These are phyloP conservation scores for Chelonus formosanus DNA, from an alignment of 2,888 invertebrate genomes.

Conservation along the genomic window DNA sequence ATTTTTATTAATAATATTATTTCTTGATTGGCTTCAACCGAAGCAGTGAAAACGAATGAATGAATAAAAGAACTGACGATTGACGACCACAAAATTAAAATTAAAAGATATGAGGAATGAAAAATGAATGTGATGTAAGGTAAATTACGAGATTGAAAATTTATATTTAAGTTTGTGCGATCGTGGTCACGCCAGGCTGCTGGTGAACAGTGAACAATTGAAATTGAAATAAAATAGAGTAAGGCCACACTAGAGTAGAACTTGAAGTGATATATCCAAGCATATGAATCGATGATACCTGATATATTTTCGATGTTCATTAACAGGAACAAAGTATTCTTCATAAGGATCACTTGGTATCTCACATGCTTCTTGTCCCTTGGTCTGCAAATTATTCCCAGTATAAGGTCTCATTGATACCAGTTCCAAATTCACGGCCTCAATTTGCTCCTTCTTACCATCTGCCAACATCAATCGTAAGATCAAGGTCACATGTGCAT, in stretches of 20 bases:
- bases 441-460: slow-evolving; percentile 66
- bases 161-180: too few relatives aligned
- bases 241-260: slow-evolving; percentile 5
- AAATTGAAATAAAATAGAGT: slow-evolving; percentile 14
- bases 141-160: too few relatives aligned
- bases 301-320: slow-evolving; percentile 85
- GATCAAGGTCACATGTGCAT: slow-evolving; percentile 34
- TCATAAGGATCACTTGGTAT: slow-evolving; percentile 77
- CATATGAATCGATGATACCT: slow-evolving; percentile 67
- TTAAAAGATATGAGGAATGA: too few relatives aligned
- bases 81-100: too few relatives aligned
- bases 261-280: too few relatives aligned
- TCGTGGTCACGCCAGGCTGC: too few relatives aligned
- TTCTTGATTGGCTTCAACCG: background rate
- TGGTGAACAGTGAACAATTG: background rate
- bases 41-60: background rate
- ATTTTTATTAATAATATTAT: background rate
- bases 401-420: slow-evolving; percentile 76
- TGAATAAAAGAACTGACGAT: too few relatives aligned
- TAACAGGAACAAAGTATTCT: slow-evolving; percentile 86
- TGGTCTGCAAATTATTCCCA: slow-evolving; percentile 67
- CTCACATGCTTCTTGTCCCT: slow-evolving; percentile 63
- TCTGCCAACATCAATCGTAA: slow-evolving; percentile 42
- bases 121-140: too few relatives aligned
- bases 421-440: slow-evolving; percentile 83